Conservation (phyloP, 2,113 vertebrate species). For the Boleophthalmus pectinirostris region DNA sequence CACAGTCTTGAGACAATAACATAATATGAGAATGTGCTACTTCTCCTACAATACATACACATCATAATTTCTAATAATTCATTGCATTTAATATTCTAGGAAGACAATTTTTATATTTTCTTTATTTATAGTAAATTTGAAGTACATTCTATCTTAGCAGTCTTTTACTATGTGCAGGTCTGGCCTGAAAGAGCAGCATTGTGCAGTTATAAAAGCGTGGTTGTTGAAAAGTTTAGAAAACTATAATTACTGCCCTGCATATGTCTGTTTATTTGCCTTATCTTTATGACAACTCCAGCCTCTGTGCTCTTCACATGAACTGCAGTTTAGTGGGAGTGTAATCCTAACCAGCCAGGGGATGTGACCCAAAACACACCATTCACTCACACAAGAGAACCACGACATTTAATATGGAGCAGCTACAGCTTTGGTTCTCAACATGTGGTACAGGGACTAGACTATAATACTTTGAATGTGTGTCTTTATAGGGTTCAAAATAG, state of each 20-base stretch:
- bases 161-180: constrained; percentile 24
- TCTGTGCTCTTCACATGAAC: constrained; percentile 13
- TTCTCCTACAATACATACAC: background rate
- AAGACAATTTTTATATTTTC: background rate
- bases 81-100: background rate
- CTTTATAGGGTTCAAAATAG: too few species aligned
- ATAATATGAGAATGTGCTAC: background rate
- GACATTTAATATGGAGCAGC: constrained; percentile 18
- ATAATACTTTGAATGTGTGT: background rate
- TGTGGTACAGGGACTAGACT: background rate
- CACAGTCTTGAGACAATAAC: background rate
- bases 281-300: constrained; percentile 8
- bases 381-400: constrained; percentile 15
- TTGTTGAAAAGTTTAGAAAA: constrained; percentile 8
- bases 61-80: background rate
- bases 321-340: constrained; percentile 6
- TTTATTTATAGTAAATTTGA: background rate
- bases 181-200: constrained; percentile 29
- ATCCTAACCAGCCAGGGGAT: constrained; percentile 13
- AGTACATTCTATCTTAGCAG: constrained; percentile 24
- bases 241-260: constrained; percentile 55
- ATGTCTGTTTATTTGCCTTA: background rate
- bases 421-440: background rate
- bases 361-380: constrained; percentile 18
- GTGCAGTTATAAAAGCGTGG: constrained; percentile 29